These are phyloP conservation scores for Phyto melanocephala DNA, from an alignment of 2,888 invertebrate genomes.

Conservation along the genomic window DNA sequence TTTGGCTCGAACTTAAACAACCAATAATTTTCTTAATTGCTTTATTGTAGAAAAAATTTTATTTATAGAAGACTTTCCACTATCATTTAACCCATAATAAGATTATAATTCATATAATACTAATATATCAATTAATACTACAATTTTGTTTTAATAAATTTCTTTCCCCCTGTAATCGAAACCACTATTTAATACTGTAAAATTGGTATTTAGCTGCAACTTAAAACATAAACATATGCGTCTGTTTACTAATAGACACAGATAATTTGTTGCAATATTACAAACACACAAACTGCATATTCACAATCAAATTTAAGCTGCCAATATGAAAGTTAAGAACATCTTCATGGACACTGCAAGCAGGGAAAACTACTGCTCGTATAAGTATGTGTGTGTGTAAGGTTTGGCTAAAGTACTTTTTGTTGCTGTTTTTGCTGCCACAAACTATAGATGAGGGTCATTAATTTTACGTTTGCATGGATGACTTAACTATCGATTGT, in stretches of 20 bases:
- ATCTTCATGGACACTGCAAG: conserved; percentile 29
- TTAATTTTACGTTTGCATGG: conserved; percentile 47
- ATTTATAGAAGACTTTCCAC: too few species aligned
- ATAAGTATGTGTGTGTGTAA: too few species aligned
- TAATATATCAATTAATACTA: too few species aligned
- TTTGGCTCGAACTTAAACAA: too few species aligned
- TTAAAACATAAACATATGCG: background rate
- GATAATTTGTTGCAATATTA: conserved; percentile 37
- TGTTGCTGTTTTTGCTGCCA: conserved; percentile 19
- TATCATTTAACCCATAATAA: too few species aligned
- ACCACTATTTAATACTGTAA: background rate
- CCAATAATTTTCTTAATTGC: too few species aligned
- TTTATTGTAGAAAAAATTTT: too few species aligned
- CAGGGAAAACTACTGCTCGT: too few species aligned
- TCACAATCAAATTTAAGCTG: conserved; percentile 18
- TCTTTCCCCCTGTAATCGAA: background rate
- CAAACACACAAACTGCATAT: background rate
- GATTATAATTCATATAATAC: too few species aligned
- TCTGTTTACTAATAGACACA: background rate
- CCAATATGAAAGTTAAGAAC: background rate
- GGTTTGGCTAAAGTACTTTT: background rate
- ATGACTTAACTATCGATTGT: conserved; percentile 43
- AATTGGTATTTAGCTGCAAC: conserved; percentile 11
- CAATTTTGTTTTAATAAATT: background rate
- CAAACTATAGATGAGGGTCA: conserved; percentile 48